Base-by-base conservation (phyloP, 1,140 invertebrate genomes). In the Proales similis region DNA sequence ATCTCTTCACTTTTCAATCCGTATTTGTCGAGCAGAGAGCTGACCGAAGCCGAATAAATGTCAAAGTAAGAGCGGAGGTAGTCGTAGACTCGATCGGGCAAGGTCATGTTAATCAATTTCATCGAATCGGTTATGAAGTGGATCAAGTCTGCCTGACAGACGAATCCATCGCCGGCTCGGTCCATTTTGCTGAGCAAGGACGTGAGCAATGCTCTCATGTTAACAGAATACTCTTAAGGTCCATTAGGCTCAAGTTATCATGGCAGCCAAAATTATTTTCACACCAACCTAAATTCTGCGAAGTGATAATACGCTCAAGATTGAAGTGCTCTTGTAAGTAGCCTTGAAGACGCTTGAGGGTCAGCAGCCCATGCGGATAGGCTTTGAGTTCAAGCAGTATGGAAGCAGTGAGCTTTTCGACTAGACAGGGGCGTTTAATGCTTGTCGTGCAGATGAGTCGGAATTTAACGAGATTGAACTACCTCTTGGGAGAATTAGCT, bases 31-130 rank as follows among this genome's bases (percentile, higher is more conserved):
- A 57, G 9, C 22, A 57, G 29, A 12, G 36, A 39, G 17, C 45
- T 22, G n/a, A 57, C 51, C 20, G 51, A 57, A 42, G 51, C 14
- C 22, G 39, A 42, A 39, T 57, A 57, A 42, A 57, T 57, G 19
- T 57, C 51, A 26, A 57, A 57, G 27, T 57, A 57, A 9, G 38
- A 38, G 2, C 22, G 11, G 2, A 57, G 22, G 19, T 57, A 42
- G 17, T 57, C 51, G 9, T 57, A 36, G 19, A 42, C 51, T 57
- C 45, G 39, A 29, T 57, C 36, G 11, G 33, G 9, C 14, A 57
- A 2, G 11, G 19, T 57, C 30, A 57, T 39, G 27, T 57, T 57
- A 12, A 57, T 30, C 17, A 24, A 11, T 36, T 26, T 42, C 11
- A 57, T 4, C 3, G 36, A 26, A 24, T 20, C 27, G 26, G 45